A percentile compares a stretch with the other conserved stretches of the same genome.
Evolutionary conservation across 1,140 invertebrate species (phyloP).

Genomic region (Mactra quadrangularis): DNA sequence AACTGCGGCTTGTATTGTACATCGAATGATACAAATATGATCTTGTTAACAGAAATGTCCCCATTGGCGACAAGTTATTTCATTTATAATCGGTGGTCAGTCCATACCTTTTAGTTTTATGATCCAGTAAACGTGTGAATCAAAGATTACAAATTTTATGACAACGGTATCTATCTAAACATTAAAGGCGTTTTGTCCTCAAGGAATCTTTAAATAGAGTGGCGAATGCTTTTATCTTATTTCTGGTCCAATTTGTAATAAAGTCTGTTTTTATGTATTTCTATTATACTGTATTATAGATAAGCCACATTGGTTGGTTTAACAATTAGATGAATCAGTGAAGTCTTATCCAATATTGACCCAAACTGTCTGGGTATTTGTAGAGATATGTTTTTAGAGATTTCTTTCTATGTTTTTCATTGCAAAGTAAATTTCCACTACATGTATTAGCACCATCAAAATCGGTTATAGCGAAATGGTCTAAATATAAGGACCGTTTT

Average conservation of each 20-base stretch:
- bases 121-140: conserved; percentile 31
- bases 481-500: too few species aligned
- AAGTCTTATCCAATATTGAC: too few species aligned
- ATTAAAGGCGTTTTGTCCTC: conserved; percentile 24
- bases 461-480: too few species aligned
- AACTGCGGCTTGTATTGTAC: background rate
- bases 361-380: too few species aligned
- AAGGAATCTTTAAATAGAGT: conserved; percentile 4
- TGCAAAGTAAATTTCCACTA: too few species aligned
- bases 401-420: too few species aligned
- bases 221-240: conserved; percentile 25
- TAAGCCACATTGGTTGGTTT: too few species aligned
- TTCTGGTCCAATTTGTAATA: conserved; percentile 46
- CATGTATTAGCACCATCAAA: too few species aligned
- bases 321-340: too few species aligned
- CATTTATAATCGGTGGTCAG: conserved; percentile 15
- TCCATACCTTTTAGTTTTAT: conserved; percentile 51
- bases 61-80: conserved; percentile 1
- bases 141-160: conserved; percentile 32
- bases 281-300: background rate
- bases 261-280: conserved; percentile 40
- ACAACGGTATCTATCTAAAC: conserved; percentile 12
- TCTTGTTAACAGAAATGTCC: conserved; percentile 27
- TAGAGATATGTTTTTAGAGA: too few species aligned
- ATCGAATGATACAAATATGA: background rate